phyloP scores from a whole-genome alignment of 2,888 invertebrate genomes.

The Drosophila bunnanda region DNA sequence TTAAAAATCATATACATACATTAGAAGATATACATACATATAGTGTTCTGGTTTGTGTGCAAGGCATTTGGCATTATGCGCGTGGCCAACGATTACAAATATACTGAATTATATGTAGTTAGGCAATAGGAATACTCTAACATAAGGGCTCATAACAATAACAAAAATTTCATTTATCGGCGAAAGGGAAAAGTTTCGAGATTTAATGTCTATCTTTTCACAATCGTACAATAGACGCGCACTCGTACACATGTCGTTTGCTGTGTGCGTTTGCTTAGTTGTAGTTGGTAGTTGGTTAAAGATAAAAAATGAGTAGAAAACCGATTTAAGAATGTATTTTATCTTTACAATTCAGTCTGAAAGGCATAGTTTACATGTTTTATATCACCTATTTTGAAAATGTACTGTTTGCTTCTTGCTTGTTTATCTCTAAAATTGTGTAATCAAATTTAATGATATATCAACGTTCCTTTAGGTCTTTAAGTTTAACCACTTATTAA shows the following conservation, averaged over 20 bases:
- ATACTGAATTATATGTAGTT: constrained; percentile 47
- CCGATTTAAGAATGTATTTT: constrained; percentile 77
- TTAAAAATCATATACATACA: constrained; percentile 47
- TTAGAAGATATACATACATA: constrained; percentile 35
- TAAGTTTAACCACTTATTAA: constrained; percentile 60
- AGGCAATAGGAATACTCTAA: constrained; percentile 50
- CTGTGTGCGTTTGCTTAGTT: constrained; percentile 69
- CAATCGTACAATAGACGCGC: constrained; percentile 46
- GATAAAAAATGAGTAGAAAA: constrained; percentile 73
- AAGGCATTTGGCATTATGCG: constrained; percentile 30
- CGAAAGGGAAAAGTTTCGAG: constrained; percentile 39
- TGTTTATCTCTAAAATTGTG: constrained; percentile 62
- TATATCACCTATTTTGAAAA: constrained; percentile 79
- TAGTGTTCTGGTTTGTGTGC: constrained; percentile 32
- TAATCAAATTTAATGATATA: constrained; percentile 66
- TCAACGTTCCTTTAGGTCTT: constrained; percentile 57
- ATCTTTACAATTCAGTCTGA: constrained; percentile 80
- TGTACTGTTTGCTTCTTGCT: constrained; percentile 62
- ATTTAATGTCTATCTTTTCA: constrained; percentile 6
- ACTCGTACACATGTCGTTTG: constrained; percentile 57
- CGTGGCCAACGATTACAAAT: constrained; percentile 39
- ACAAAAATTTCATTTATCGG: constrained; percentile 64
- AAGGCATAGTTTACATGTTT: constrained; percentile 80
- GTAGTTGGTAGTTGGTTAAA: constrained; percentile 54
- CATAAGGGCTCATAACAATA: constrained; percentile 66